phyloP scores from a whole-genome alignment of 2,797 vertebrate genomes.

The Tiaroga cobitis region DNA sequence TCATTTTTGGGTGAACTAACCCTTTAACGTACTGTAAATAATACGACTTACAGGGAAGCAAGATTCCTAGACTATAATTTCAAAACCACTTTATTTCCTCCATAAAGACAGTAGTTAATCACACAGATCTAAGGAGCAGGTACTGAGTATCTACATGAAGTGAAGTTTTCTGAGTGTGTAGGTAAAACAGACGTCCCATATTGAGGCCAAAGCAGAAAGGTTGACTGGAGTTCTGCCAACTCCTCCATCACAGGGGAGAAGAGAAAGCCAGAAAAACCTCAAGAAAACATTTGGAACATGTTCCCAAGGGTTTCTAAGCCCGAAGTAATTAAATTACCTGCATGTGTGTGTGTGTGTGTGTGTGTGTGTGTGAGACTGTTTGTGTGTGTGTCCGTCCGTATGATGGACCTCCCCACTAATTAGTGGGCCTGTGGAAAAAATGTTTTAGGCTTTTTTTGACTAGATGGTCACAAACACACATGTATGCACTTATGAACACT shows the following conservation, averaged over 20 bases:
- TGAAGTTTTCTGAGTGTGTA: slow-evolving; percentile 35
- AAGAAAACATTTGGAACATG: slow-evolving; percentile 65
- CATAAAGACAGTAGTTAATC: slow-evolving; percentile 21
- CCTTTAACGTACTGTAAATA: neutral
- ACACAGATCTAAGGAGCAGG: slow-evolving; percentile 40
- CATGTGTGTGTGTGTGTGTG: slow-evolving; percentile 48
- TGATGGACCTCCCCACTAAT: slow-evolving; percentile 51
- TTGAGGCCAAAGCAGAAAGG: slow-evolving; percentile 56
- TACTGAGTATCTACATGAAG: slow-evolving; percentile 18
- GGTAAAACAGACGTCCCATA: slow-evolving; percentile 52
- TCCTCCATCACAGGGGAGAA: slow-evolving; percentile 58
- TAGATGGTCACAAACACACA: slow-evolving; percentile 32
- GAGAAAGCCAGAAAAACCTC: slow-evolving; percentile 60
- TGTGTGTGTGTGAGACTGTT: slow-evolving; percentile 45
- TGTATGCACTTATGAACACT: slow-evolving; percentile 23
- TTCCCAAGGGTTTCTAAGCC: slow-evolving; percentile 60
- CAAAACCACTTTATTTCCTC: neutral
- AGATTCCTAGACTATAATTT: slow-evolving; percentile 1
- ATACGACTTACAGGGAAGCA: neutral
- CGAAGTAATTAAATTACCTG: slow-evolving; percentile 63
- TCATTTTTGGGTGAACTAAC: neutral
- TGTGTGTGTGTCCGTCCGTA: slow-evolving; percentile 39
- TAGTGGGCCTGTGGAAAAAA: slow-evolving; percentile 41
- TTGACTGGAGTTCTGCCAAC: slow-evolving; percentile 59
- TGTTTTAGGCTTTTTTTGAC: neutral